Conservation (phyloP, 2,113 vertebrate genomes). For the Nesogale talazaci region DNA sequence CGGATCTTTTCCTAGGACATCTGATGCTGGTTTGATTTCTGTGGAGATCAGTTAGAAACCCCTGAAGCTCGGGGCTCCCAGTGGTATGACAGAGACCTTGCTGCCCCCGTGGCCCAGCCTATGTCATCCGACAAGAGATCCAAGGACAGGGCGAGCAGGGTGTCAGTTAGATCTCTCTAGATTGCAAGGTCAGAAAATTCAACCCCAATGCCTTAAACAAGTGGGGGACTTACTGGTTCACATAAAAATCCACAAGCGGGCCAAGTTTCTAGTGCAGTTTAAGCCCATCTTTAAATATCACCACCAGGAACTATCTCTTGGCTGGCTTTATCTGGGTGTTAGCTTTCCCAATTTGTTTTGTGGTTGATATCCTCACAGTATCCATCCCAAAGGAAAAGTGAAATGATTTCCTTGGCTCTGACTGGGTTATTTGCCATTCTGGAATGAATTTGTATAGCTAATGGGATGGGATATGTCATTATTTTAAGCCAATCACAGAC, state of each 20-base stretch:
- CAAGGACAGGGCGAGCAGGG: neutral
- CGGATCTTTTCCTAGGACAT: neutral
- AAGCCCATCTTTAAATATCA: neutral
- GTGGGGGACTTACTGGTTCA: neutral
- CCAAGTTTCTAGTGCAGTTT: neutral
- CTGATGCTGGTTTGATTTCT: neutral
- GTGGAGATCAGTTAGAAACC: neutral
- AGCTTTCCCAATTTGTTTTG: constrained; percentile 31
- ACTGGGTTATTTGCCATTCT: constrained; percentile 44
- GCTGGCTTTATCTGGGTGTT: constrained; percentile 11
- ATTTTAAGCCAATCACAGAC: constrained; percentile 30
- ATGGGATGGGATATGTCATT: neutral
- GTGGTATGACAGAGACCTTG: neutral
- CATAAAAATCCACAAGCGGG: neutral
- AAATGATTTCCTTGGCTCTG: constrained; percentile 41
- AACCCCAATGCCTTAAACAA: neutral
- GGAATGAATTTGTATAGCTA: constrained; percentile 38
- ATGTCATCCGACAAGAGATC: neutral
- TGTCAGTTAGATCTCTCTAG: neutral
- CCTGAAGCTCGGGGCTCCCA: neutral
- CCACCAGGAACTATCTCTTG: neutral
- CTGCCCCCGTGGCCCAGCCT: neutral
- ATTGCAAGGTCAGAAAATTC: constrained; percentile 12
- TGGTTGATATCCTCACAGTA: constrained; percentile 29
- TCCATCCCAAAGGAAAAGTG: constrained; percentile 46